phyloP scores from a whole-genome alignment of 2,797 vertebrate genomes.

The Triplophysa bombifrons region DNA sequence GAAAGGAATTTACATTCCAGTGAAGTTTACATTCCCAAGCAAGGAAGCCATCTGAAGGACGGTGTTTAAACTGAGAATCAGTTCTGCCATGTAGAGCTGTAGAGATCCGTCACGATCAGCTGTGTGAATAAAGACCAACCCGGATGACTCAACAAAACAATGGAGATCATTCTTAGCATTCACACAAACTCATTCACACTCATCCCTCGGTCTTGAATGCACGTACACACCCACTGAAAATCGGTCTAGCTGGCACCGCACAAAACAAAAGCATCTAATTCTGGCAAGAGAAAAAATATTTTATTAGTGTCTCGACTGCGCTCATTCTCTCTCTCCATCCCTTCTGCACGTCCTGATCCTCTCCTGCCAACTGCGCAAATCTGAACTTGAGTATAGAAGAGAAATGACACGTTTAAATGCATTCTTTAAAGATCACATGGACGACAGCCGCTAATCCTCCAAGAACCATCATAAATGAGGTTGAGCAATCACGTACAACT shows the following conservation, averaged over 20 bases:
- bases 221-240: background rate
- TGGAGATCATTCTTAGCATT: slow-evolving; percentile 40
- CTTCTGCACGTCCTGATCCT: background rate
- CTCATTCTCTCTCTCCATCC: background rate
- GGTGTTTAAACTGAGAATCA: background rate
- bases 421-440: background rate
- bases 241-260: background rate
- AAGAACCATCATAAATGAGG: background rate
- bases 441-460: background rate
- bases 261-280: slow-evolving; percentile 1
- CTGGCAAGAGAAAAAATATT: background rate
- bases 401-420: background rate
- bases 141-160: slow-evolving; percentile 47
- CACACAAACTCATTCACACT: background rate
- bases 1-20: background rate
- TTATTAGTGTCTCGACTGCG: background rate
- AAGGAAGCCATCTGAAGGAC: background rate
- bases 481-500: background rate
- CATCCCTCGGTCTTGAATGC: background rate
- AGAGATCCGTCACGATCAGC: slow-evolving; percentile 17
- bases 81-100: background rate
- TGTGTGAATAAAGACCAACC: slow-evolving; percentile 35
- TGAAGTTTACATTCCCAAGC: slow-evolving; percentile 2
- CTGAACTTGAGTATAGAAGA: background rate
- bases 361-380: background rate